phyloP scores from a whole-genome alignment of 2,113 vertebrate species.

The Charina bottae region DNA sequence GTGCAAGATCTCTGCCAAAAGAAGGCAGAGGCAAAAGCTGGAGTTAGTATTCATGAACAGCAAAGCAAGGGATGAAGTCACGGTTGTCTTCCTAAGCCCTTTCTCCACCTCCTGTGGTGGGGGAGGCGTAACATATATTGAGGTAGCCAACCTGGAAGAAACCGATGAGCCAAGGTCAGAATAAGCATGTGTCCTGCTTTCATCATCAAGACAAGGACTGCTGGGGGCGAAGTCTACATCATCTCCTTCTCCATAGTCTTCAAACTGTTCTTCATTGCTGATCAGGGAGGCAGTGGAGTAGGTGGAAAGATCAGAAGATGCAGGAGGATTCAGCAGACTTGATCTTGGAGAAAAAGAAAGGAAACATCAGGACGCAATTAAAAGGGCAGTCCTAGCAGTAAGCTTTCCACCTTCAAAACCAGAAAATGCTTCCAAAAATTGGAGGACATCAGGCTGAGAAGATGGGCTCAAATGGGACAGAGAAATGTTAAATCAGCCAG shows the following conservation, averaged over 20 bases:
- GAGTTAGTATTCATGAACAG: not conserved
- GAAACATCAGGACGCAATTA: constrained; percentile 58
- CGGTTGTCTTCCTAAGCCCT: not conserved
- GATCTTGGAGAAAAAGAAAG: constrained; percentile 74
- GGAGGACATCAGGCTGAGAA: not conserved
- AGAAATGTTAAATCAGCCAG: not conserved
- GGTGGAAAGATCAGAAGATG: constrained; percentile 89
- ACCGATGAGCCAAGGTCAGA: constrained; percentile 96
- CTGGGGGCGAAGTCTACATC: constrained; percentile 90
- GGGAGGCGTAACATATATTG: constrained; percentile 39
- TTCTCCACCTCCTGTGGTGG: not conserved
- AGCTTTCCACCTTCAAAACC: not conserved
- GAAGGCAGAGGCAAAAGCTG: not conserved
- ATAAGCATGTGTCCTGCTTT: constrained; percentile 87
- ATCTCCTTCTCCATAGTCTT: constrained; percentile 95
- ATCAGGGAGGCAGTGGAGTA: constrained; percentile 91
- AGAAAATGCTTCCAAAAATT: not conserved
- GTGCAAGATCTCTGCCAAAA: not conserved
- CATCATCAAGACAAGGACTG: constrained; percentile 91
- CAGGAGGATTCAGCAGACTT: constrained; percentile 81
- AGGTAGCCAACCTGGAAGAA: constrained; percentile 85
- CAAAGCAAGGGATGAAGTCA: not conserved
- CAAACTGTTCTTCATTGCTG: constrained; percentile 96
- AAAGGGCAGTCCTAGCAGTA: constrained; percentile 29
- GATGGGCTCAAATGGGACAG: not conserved